Base-by-base conservation (phyloP, 2,888 invertebrate genomes). In the Eilema depressum region DNA sequence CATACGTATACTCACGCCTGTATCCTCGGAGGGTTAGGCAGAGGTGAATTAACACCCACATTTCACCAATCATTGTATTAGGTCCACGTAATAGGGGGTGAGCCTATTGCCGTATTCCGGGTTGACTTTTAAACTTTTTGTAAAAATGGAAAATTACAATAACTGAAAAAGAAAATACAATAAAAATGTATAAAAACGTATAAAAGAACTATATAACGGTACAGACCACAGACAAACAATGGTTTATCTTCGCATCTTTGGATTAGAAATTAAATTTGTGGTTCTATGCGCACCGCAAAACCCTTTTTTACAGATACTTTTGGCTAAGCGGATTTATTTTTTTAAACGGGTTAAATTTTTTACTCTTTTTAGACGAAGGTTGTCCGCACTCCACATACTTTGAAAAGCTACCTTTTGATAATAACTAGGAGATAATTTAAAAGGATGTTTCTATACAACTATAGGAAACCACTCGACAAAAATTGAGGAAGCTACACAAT, bases 311-410 rank as follows among this genome's bases (percentile, higher is more conserved):
- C 59, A 84, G 76, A 79, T 89, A 86, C 88, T 87, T 89, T 93
- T 90, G 77, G 91, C 90, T 90, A 93, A 94, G 93, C 91, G 88
- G 94, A 93, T 94, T n/a, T 93, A 93, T 88, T 91, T 92, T 91
- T 93, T 68, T 92, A 84, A 91, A 87, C 64, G 89, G 91, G 89
- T 92, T 91, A 88, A 75, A 77, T 88, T 92, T 92, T 92, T 92
- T 78, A 65, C 81, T 68, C 69, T 80, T 85, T 83, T 84, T 86
- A 82, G 81, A 77, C 67, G 75, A 81, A 85, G 78, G 82, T 84
- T 81, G 81, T 71, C 74, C 76, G 73, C 78, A 56, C 57, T 66
- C 69, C 71, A 76, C 70, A 76, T 76, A 77, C 81, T 80, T 78
- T 75, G 74, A 73, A 71, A 68, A 70, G 76, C 56, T 57, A 47